A percentile compares a stretch with the other conserved stretches of the same genome.
phyloP scores from a whole-genome alignment of 2,113 vertebrate species.

The Platysteira castanea region DNA sequence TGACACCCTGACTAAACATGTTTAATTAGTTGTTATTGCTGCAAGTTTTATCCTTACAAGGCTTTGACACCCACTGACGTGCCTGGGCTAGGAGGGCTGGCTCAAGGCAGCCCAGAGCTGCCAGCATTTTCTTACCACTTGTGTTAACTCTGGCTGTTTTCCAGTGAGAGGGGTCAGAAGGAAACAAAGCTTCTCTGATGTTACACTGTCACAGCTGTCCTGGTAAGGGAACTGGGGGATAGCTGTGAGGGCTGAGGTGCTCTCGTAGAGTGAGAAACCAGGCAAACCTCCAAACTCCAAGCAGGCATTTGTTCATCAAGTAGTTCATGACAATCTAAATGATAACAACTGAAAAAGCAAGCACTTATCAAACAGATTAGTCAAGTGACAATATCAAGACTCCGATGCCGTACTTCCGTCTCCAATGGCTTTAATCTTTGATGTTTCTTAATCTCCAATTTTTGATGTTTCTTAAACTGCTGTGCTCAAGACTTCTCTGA shows the following conservation, averaged over 20 bases:
- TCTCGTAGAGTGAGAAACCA: neutral
- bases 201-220: neutral
- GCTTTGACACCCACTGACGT: neutral
- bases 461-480: neutral
- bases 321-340: neutral
- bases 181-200: neutral
- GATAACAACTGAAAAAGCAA: neutral
- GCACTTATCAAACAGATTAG: neutral
- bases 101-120: neutral
- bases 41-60: neutral
- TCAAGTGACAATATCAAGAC: neutral
- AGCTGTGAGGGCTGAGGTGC: neutral
- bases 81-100: neutral
- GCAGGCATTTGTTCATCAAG: neutral
- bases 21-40: neutral
- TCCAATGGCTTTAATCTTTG: neutral
- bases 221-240: neutral
- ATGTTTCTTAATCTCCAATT: neutral
- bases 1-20: neutral
- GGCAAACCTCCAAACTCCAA: neutral
- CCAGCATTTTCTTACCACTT: neutral
- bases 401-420: neutral
- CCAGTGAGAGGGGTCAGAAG: fast-evolving
- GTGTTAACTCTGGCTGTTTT: neutral
- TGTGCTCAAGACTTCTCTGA: neutral